A percentile compares a stretch with the other conserved stretches of the same genome.
Evolutionary conservation across 30 jellyfish, hydroid and myxozoan species (phyloP).

Genomic region (Pelagia noctiluca): DNA sequence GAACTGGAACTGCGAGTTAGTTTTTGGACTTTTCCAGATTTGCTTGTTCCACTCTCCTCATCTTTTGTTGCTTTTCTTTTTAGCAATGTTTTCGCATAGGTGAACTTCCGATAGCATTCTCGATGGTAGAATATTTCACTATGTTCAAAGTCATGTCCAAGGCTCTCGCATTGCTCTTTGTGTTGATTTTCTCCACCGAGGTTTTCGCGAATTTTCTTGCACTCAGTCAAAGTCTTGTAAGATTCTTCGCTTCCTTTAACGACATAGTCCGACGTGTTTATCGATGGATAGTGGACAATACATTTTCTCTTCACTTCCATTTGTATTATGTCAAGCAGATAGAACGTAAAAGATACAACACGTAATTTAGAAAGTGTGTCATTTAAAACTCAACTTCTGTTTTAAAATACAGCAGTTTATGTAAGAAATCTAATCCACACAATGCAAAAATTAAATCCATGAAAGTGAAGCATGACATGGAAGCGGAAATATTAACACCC

Average conservation of each 20-base stretch:
- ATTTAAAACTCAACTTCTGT: too few species aligned
- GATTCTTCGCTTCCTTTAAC: neutral
- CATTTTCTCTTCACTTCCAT: slow-evolving; percentile 2
- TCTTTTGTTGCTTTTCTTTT: slow-evolving; percentile 16
- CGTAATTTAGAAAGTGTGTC: too few species aligned
- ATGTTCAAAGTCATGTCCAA: neutral
- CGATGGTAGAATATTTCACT: slow-evolving; percentile 4
- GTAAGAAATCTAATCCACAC: too few species aligned
- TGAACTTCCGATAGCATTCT: slow-evolving; percentile 26
- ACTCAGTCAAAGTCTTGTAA: slow-evolving; percentile 5
- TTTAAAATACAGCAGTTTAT: too few species aligned
- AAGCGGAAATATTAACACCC: too few species aligned
- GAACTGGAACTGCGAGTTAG: neutral
- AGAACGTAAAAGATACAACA: too few species aligned
- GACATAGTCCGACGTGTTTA: slow-evolving; percentile 4
- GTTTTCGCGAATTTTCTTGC: slow-evolving; percentile 34
- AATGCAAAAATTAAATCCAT: too few species aligned
- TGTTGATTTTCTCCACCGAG: slow-evolving; percentile 33
- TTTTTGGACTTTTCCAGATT: neutral
- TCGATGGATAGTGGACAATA: slow-evolving; percentile 8
- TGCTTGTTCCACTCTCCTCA: neutral
- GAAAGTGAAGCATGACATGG: too few species aligned
- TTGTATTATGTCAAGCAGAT: too few species aligned
- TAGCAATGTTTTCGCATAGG: slow-evolving; percentile 10
- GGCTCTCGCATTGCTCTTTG: slow-evolving; percentile 15